phyloP scores from a whole-genome alignment of 2,888 invertebrate genomes.

The Epinotia ramella region DNA sequence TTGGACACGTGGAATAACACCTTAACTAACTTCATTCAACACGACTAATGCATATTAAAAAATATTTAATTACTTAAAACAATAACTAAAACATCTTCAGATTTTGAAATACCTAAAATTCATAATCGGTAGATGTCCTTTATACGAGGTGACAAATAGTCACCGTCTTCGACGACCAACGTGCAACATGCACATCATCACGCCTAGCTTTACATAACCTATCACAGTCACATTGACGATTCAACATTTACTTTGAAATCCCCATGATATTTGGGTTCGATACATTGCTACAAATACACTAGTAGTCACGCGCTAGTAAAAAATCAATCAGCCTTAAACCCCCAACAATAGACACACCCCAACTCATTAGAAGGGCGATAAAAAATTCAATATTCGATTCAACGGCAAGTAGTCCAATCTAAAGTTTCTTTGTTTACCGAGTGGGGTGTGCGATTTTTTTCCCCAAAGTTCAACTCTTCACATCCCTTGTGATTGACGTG shows the following conservation, averaged over 20 bases:
- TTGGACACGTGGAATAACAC: too few relatives aligned
- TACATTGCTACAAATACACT: neutral
- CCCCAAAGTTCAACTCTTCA: conserved; percentile 42
- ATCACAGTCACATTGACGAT: neutral
- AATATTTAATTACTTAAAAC: too few relatives aligned
- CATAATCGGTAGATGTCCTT: too few relatives aligned
- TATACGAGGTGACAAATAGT: too few relatives aligned
- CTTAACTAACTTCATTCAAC: too few relatives aligned
- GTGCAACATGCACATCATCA: neutral
- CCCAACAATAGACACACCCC: conserved; percentile 43
- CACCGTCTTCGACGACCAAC: too few relatives aligned
- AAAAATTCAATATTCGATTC: conserved; percentile 46
- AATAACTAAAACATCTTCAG: too few relatives aligned
- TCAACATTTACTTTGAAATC: neutral
- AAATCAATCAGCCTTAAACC: conserved; percentile 43
- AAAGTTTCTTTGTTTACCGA: conserved; percentile 45
- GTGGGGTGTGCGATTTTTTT: conserved; percentile 45
- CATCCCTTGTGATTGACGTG: conserved; percentile 48
- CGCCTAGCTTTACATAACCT: neutral
- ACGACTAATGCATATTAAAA: too few relatives aligned
- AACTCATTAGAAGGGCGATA: conserved; percentile 42
- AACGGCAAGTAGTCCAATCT: conserved; percentile 44
- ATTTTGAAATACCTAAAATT: too few relatives aligned
- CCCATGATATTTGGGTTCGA: neutral
- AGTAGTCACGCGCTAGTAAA: conserved; percentile 36